Evolutionary conservation across 2,113 vertebrate species (phyloP).

Genomic region (Mustelus asterias): DNA sequence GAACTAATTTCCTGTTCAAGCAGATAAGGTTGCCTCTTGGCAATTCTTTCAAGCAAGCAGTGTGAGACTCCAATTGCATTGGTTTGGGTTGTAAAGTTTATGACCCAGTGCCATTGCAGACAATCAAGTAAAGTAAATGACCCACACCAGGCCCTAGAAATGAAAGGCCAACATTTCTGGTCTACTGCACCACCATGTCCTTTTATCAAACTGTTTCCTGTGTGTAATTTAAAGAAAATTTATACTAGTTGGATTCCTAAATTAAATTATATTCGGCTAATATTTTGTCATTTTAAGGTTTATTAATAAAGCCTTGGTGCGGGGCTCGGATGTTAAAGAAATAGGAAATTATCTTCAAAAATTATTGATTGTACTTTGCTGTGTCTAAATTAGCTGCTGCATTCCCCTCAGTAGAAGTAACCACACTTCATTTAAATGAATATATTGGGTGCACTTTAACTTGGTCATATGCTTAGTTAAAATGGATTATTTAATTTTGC

Average conservation of each 20-base stretch:
- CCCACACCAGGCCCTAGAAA: not conserved
- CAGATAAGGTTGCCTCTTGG: not conserved
- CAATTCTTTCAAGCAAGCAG: not conserved
- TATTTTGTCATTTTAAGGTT: not conserved
- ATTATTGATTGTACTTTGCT: not conserved
- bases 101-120: not conserved
- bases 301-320: not conserved
- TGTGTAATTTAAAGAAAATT: not conserved
- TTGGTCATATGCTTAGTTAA: not conserved
- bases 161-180: not conserved
- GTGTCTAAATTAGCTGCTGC: not conserved
- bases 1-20: not conserved
- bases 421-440: not conserved
- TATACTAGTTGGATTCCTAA: not conserved
- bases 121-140: not conserved
- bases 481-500: not conserved
- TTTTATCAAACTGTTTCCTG: not conserved
- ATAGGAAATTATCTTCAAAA: constrained; percentile 4
- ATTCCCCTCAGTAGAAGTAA: not conserved
- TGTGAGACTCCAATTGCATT: not conserved
- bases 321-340: not conserved
- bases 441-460: not conserved
- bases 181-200: not conserved
- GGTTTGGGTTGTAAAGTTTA: not conserved
- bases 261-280: not conserved